Conservation (phyloP, 2,113 vertebrate species). For the Equus przewalskii region DNA sequence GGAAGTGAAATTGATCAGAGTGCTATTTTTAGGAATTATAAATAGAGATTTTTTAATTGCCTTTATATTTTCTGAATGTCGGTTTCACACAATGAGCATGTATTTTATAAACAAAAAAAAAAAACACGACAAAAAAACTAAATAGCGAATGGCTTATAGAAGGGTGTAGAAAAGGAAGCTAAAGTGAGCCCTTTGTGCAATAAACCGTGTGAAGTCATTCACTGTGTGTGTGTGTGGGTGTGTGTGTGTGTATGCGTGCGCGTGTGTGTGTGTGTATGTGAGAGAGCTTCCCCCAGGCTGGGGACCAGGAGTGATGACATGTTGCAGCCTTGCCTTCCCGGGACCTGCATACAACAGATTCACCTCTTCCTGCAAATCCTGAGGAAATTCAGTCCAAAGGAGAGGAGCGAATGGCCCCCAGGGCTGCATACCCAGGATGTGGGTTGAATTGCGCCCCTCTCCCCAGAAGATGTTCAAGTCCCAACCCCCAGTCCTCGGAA, state of each 20-base stretch:
- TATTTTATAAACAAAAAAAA: background rate
- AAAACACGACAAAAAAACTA: background rate
- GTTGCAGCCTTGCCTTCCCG: background rate
- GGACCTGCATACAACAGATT: background rate
- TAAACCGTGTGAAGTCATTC: no score
- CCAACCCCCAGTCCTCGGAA: fast-evolving
- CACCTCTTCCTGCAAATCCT: fast-evolving
- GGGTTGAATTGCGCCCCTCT: background rate
- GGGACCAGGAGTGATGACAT: background rate
- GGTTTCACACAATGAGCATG: background rate
- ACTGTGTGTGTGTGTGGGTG: background rate
- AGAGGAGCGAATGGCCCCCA: background rate
- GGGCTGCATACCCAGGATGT: fast-evolving
- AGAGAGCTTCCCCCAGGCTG: background rate
- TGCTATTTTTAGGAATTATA: slow-evolving; percentile 22
- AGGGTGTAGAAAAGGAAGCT: background rate
- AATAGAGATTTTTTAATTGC: background rate
- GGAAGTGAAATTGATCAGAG: background rate
- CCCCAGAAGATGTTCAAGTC: background rate
- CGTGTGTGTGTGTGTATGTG: background rate
- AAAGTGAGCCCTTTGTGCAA: background rate
- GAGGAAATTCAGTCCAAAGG: background rate
- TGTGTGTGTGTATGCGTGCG: background rate
- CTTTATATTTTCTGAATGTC: background rate
- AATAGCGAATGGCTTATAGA: background rate